Evolutionary conservation across 2,113 vertebrate species (phyloP).

Genomic region (Oophaga pumilio): DNA sequence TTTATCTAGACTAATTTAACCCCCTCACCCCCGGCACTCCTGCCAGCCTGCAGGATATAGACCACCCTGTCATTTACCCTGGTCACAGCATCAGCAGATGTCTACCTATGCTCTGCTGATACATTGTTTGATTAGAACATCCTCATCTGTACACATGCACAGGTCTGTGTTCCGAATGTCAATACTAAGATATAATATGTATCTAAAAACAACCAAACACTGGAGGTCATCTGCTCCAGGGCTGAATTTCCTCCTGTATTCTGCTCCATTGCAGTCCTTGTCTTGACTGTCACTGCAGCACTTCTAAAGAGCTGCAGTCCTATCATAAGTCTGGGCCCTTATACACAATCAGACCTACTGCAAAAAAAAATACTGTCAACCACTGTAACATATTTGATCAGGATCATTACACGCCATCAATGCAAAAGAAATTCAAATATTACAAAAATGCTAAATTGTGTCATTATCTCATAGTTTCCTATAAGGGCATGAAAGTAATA

Average conservation of each 20-base stretch:
- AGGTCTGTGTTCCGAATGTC: background rate
- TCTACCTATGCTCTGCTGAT: background rate
- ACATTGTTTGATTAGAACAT: background rate
- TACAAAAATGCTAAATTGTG: background rate
- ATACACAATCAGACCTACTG: background rate
- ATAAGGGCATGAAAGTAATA: background rate
- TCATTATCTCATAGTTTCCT: background rate
- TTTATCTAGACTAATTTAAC: background rate
- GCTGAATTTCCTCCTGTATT: background rate
- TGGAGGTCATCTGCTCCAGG: background rate
- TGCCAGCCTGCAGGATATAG: background rate
- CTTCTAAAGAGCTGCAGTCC: conserved; percentile 39
- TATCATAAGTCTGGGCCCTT: conserved; percentile 14
- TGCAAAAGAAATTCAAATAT: background rate
- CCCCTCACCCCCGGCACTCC: background rate
- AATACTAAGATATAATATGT: background rate
- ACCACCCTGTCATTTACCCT: background rate
- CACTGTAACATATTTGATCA: background rate
- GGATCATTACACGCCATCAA: background rate
- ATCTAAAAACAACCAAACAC: too few relatives aligned
- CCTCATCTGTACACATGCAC: background rate
- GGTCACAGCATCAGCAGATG: background rate
- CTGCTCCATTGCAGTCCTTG: conserved; percentile 26
- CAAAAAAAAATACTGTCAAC: background rate
- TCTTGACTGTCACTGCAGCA: conserved; percentile 45